These are phyloP conservation scores for Rhizoglyphus robini DNA, from an alignment of 1,140 invertebrate species.

Conservation along the genomic window DNA sequence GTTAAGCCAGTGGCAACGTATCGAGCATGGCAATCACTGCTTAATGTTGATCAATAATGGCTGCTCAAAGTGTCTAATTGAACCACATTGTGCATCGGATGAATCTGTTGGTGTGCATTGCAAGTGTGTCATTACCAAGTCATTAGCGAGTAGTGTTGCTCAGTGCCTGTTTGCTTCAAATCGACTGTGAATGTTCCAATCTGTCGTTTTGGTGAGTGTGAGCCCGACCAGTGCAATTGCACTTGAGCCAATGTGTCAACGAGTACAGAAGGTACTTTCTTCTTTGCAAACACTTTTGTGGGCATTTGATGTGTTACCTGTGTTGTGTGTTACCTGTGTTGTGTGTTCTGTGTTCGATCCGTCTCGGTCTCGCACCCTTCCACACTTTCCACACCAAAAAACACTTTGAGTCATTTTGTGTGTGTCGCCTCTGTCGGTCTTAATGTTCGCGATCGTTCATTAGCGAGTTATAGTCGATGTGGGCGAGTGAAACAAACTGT, in stretches of 20 bases:
- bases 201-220: background rate
- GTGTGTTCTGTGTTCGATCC: too few species aligned
- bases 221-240: too few species aligned
- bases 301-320: background rate
- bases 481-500: background rate
- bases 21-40: background rate
- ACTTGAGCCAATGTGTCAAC: background rate
- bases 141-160: background rate
- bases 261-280: too few species aligned
- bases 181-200: background rate
- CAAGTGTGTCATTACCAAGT: too few species aligned
- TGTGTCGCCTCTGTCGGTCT: too few species aligned
- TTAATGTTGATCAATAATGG: background rate
- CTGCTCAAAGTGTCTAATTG: constrained; percentile 3
- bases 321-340: background rate
- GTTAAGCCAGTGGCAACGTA: background rate
- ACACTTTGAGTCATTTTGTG: background rate
- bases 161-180: too few species aligned
- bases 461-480: too few species aligned
- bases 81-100: background rate
- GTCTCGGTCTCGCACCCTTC: constrained; percentile 3
- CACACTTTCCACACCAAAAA: background rate
- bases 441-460: too few species aligned
- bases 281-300: background rate
- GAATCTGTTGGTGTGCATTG: constrained; percentile 2